phyloP scores from a whole-genome alignment of 1,140 invertebrate species.

The Drosophila littoralis region DNA sequence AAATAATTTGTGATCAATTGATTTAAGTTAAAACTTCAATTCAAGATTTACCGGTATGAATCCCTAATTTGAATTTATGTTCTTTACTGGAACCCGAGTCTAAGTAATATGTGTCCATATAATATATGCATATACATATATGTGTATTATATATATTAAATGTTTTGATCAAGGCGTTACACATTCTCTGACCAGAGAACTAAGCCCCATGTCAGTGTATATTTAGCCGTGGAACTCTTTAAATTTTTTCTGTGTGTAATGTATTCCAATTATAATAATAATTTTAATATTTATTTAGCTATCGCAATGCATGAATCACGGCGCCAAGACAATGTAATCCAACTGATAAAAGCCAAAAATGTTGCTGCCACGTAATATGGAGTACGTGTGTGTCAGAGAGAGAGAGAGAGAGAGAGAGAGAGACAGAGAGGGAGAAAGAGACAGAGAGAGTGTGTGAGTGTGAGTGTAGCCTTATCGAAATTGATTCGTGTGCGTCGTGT shows the following conservation, averaged over 20 bases:
- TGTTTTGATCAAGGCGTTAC: no score
- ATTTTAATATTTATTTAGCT: not conserved
- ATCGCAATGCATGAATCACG: slow-evolving; percentile 33
- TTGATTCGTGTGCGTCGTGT: not conserved
- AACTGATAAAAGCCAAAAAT: slow-evolving; percentile 19
- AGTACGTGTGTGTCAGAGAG: slow-evolving; percentile 1
- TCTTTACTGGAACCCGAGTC: no score
- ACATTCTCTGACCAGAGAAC: no score
- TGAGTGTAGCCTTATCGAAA: slow-evolving; percentile 25
- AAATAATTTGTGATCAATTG: no score
- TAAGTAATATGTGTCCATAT: no score
- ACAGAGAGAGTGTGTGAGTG: not conserved
- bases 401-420: not conserved
- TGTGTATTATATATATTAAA: no score
- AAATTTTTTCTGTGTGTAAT: not conserved
- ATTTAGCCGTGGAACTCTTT: not conserved
- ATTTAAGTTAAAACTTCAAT: no score
- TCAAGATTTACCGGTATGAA: no score
- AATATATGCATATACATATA: no score
- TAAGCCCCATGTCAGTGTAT: no score
- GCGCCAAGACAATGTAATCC: slow-evolving; percentile 22
- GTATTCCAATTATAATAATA: slow-evolving; percentile 25
- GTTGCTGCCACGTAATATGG: not conserved
- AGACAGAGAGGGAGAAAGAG: not conserved
- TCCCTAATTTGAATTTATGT: no score